These are phyloP conservation scores for Tetragnatha montana DNA, from an alignment of 2,888 invertebrate species.

Conservation along the genomic window DNA sequence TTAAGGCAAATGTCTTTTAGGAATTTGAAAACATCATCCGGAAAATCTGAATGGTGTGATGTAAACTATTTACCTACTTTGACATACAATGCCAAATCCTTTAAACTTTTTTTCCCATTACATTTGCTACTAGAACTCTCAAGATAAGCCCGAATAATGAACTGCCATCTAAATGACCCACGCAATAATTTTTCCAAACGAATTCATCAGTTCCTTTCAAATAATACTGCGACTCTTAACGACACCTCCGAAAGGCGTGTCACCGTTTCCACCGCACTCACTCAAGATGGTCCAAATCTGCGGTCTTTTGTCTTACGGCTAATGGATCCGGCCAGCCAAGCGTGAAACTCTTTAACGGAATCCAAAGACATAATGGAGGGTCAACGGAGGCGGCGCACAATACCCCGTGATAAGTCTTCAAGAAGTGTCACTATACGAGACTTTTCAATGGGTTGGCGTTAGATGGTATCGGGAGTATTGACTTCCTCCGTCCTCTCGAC, in stretches of 20 bases:
- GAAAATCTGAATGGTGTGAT: no score
- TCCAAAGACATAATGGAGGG: conserved; percentile 3
- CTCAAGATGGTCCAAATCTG: neutral
- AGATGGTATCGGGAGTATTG: conserved; percentile 18
- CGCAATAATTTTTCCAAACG: no score
- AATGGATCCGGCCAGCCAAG: conserved; percentile 15
- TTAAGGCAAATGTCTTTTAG: no score
- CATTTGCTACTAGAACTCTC: no score
- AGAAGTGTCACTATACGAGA: conserved; percentile 29
- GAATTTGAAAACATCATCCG: no score
- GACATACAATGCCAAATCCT: no score
- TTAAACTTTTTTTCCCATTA: no score
- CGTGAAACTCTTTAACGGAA: conserved; percentile 28
- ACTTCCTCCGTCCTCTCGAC: conserved; percentile 21
- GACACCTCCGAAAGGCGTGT: neutral
- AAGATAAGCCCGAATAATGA: no score
- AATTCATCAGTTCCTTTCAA: no score
- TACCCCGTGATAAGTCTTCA: conserved; percentile 17
- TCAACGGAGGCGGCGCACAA: conserved; percentile 13
- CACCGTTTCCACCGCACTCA: neutral
- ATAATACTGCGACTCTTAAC: no score
- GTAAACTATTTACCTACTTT: no score
- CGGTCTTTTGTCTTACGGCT: neutral
- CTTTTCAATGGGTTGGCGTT: conserved; percentile 17
- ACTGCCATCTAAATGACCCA: no score